Evolutionary conservation across 2,797 vertebrate genomes (phyloP).

Genomic region (Spondyliosoma cantharus): DNA sequence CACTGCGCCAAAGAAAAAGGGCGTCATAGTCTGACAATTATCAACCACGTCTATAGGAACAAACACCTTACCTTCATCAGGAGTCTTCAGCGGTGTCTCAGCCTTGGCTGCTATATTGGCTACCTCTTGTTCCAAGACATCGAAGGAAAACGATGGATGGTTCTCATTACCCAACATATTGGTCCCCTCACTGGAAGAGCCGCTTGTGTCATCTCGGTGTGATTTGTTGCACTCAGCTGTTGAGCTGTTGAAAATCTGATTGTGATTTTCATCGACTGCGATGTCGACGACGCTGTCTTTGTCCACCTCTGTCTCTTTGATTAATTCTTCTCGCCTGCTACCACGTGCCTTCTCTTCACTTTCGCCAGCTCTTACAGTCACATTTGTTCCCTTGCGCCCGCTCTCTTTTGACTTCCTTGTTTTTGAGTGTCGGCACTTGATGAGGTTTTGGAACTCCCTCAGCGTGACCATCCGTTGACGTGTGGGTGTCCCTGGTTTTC

Average conservation of each 20-base stretch:
- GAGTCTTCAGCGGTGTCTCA: not conserved
- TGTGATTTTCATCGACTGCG: slow-evolving; percentile 37
- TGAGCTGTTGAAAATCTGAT: not conserved
- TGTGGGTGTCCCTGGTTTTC: not conserved
- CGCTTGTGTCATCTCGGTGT: not conserved
- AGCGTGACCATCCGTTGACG: slow-evolving; percentile 17
- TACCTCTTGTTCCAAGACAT: slow-evolving; percentile 10
- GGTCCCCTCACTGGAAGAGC: not conserved
- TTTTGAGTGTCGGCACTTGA: slow-evolving; percentile 46
- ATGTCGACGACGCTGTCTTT: not conserved
- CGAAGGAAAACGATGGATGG: not conserved
- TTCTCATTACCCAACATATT: not conserved
- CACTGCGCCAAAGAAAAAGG: not conserved
- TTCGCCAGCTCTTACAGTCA: not conserved
- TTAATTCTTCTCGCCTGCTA: not conserved
- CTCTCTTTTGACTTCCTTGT: slow-evolving; percentile 24
- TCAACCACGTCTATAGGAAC: not conserved
- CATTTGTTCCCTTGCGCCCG: not conserved
- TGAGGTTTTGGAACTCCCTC: slow-evolving; percentile 58
- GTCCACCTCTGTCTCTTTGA: not conserved
- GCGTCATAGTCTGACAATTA: not conserved
- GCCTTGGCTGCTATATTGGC: slow-evolving; percentile 9
- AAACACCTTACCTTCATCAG: slow-evolving; percentile 53
- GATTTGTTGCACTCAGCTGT: not conserved
- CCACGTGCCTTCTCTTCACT: not conserved